phyloP scores from a whole-genome alignment of 2,113 vertebrate species.

The Pionites leucogaster region DNA sequence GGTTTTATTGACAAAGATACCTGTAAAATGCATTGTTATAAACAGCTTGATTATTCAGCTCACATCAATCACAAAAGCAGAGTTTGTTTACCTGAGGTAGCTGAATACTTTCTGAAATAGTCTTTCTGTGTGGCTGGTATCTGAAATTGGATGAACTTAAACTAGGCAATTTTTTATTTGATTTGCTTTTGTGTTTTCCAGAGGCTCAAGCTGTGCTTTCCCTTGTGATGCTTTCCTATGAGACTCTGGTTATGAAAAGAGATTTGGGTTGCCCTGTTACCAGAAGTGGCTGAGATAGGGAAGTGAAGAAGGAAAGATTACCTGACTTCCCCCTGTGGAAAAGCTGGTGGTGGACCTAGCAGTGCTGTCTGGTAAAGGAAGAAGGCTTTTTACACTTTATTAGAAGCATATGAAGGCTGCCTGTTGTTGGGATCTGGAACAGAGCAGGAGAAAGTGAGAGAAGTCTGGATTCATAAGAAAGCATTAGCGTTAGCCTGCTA shows the following conservation, averaged over 20 bases:
- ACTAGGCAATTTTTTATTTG: not conserved
- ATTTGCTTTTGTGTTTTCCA: conserved; percentile 16
- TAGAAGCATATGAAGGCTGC: not conserved
- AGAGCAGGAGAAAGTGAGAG: not conserved
- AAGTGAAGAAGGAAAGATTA: not conserved
- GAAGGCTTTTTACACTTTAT: not conserved
- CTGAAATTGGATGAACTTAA: not conserved
- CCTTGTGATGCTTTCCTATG: not conserved
- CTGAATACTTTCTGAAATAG: not conserved
- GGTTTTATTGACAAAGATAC: not conserved
- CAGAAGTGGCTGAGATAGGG: not conserved
- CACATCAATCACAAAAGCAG: not conserved
- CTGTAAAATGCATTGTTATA: not conserved
- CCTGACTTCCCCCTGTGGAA: not conserved
- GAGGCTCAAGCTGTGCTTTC: not conserved
- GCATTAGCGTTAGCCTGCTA: not conserved
- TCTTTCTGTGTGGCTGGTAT: not conserved
- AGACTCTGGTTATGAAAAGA: not conserved
- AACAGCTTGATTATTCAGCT: not conserved
- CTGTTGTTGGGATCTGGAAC: not conserved
- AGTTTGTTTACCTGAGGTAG: not conserved
- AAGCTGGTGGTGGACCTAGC: not conserved
- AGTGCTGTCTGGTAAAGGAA: not conserved
- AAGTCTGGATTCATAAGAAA: not conserved
- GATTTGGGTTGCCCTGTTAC: not conserved